Conservation (phyloP, 2,797 vertebrate species). For the Sebastes trivittatus region DNA sequence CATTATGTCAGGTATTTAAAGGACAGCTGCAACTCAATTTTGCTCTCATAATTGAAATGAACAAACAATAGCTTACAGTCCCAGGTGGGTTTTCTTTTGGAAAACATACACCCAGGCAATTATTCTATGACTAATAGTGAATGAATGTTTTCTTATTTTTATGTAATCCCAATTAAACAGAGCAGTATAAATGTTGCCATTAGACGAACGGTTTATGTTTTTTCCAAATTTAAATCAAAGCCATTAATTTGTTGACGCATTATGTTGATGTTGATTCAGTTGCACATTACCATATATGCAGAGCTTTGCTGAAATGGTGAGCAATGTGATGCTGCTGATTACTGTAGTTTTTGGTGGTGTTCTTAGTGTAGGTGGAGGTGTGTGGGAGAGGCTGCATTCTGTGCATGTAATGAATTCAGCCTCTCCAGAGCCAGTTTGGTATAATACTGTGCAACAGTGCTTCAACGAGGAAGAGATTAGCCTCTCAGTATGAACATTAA, state of each 20-base stretch:
- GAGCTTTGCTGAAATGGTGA: constrained; percentile 55
- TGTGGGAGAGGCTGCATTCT: constrained; percentile 83
- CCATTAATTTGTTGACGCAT: constrained; percentile 51
- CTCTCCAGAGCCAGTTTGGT: constrained; percentile 73
- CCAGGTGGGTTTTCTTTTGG: constrained; percentile 44
- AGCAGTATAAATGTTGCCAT: constrained; percentile 25
- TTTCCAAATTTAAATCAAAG: constrained; percentile 36
- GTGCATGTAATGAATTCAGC: constrained; percentile 83
- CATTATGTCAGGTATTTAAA: not conserved
- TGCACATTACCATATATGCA: constrained; percentile 52
- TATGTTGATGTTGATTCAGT: constrained; percentile 51
- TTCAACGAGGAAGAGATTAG: constrained; percentile 54
- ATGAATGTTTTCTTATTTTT: constrained; percentile 21
- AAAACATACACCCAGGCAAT: constrained; percentile 46
- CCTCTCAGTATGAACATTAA: constrained; percentile 31
- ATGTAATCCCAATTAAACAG: constrained; percentile 45
- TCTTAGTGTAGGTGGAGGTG: constrained; percentile 82
- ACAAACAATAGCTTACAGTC: constrained; percentile 48
- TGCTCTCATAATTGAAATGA: constrained; percentile 39
- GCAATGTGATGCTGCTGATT: constrained; percentile 74
- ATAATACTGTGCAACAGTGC: constrained; percentile 56
- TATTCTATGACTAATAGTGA: constrained; percentile 54
- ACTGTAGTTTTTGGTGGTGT: constrained; percentile 71
- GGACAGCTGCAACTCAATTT: constrained; percentile 9
- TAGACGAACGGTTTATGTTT: constrained; percentile 32